Percentiles rank a stretch among this genome's conserved stretches.
These are phyloP conservation scores for Chroicocephalus ridibundus DNA, from an alignment of 2,113 vertebrate genomes.

Conservation along the genomic window DNA sequence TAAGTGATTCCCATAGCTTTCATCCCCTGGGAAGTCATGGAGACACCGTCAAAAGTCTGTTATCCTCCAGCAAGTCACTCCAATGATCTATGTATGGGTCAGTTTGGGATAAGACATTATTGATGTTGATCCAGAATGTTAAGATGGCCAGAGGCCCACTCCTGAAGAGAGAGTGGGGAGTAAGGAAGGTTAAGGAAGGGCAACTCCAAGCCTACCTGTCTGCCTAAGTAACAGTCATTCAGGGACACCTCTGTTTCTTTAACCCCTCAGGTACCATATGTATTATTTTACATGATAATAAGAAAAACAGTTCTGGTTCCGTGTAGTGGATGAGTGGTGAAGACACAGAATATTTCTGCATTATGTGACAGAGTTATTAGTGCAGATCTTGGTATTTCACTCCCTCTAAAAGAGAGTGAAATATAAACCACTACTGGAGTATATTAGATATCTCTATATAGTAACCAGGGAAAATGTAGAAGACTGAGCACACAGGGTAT, in stretches of 20 bases:
- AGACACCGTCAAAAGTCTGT: not conserved
- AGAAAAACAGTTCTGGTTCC: not conserved
- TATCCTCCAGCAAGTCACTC: not conserved
- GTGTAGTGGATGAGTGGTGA: not conserved
- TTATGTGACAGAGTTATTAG: not conserved
- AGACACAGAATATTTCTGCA: not conserved
- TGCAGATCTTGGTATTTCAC: not conserved
- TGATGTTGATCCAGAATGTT: not conserved
- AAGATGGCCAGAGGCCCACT: not conserved
- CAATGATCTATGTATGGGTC: not conserved
- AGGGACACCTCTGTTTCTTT: not conserved
- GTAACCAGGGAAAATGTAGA: not conserved
- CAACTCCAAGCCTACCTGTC: not conserved
- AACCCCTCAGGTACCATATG: fast-evolving
- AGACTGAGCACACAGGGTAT: not conserved
- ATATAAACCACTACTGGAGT: not conserved
- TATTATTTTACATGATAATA: not conserved
- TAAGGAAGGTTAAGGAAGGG: not conserved
- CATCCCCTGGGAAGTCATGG: not conserved
- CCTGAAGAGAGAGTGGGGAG: not conserved
- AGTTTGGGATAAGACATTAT: not conserved
- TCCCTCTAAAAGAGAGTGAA: not conserved
- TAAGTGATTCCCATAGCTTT: not conserved
- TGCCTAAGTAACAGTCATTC: not conserved
- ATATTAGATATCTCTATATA: not conserved